These are phyloP conservation scores for Callyntrura guangdongensis DNA, from an alignment of 2,888 invertebrate genomes.

Conservation along the genomic window DNA sequence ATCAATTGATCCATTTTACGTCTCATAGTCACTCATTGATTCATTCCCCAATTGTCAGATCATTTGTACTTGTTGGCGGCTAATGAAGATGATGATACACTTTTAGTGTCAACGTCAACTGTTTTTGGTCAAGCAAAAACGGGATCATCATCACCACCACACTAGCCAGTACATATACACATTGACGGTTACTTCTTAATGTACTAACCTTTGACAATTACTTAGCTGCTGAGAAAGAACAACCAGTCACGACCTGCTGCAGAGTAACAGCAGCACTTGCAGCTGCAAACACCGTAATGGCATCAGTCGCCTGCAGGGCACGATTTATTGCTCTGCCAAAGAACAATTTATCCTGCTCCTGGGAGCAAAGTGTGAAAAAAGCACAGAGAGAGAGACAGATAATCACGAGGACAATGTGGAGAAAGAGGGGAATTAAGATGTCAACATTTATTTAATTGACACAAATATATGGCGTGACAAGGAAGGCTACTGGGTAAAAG, in stretches of 20 bases:
- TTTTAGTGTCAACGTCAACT: conserved; percentile 52
- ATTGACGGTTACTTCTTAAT: background rate
- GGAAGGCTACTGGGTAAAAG: background rate
- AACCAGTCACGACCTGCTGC: background rate
- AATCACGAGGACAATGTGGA: conserved; percentile 29
- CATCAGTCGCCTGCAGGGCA: conserved; percentile 38
- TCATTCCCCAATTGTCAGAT: conserved; percentile 49
- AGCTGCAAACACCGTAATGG: background rate
- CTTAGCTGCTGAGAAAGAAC: background rate
- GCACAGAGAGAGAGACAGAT: background rate
- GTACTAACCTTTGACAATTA: conserved; percentile 45
- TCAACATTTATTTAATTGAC: conserved; percentile 69
- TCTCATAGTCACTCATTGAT: conserved; percentile 37
- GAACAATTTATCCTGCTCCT: conserved; percentile 63
- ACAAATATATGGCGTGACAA: conserved; percentile 30
- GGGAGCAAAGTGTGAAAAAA: conserved; percentile 2
- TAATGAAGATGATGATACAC: conserved; percentile 42
- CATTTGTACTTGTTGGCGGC: conserved; percentile 55
- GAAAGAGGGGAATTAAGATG: conserved; percentile 55
- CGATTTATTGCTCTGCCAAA: conserved; percentile 62
- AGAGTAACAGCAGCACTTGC: background rate
- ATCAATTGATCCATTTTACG: conserved; percentile 4
- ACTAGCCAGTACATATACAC: background rate
- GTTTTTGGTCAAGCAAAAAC: conserved; percentile 15
- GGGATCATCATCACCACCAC: background rate